Evolutionary conservation across 2,888 invertebrate genomes (phyloP), one percentile per base, ranked within the genome.

Genomic region (Abrostola tripartita): DNA sequence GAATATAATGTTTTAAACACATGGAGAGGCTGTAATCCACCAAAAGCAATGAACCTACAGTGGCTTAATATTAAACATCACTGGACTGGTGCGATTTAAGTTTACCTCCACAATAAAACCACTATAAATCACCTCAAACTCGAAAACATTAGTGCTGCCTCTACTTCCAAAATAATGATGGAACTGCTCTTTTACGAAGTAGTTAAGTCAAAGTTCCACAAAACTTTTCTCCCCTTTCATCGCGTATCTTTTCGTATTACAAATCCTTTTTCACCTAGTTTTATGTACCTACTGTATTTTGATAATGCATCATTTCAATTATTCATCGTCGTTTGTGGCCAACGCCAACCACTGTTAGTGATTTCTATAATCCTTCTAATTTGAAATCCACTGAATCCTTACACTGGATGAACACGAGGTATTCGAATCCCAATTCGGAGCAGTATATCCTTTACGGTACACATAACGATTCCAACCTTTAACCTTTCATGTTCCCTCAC

Each of bases 401-500:
- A 71, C 49, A 68, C 49, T 54, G 50, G 38, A 47, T 38, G 71
- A 64, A 68, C 49, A 62, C 50, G 57, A 49, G 62, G 56, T 61
- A 69, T 68, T 60, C 78, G 58, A 63, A 75, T 44, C 54, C 60
- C 24, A 66, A 59, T 65, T 68, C 61, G 53, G 61, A 58, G 49
- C 62, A 44, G 54, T 24, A 24, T 55, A 65, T 61, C 78, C 69
- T 75, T 69, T 61, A 44, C 52, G 50, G 53, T 51, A 66, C 58
- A 70, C 59, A 56, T 52, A 65, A 78, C 72, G 59, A 64, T 61
- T 63, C 61, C 59, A 65, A 61, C 71, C 68, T 70, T 70, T 69
- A 73, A 78, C 76, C 76, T 78, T 78, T 73, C 65, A 73, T 77
- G 71, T 74, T 74, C 55, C 58, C 54, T 49, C 47, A 53, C 51